Evolutionary conservation across 2,797 vertebrate genomes (phyloP).

Genomic region (Phrynocephalus forsythii): DNA sequence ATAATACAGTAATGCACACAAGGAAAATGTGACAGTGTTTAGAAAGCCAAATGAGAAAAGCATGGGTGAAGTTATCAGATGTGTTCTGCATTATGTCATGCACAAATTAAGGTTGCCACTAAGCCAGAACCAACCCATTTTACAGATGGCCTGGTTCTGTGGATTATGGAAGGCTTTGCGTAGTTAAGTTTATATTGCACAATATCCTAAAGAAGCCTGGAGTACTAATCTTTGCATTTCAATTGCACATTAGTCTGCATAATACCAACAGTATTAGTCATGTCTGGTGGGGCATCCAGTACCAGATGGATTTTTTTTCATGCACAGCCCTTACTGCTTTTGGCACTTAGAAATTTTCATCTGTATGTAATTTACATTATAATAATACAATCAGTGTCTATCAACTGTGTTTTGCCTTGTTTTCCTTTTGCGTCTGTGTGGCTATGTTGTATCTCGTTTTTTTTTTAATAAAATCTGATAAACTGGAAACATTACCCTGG

Average conservation of each 20-base stretch:
- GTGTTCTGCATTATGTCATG: neutral
- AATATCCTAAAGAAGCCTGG: conserved; percentile 50
- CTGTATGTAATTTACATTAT: conserved; percentile 81
- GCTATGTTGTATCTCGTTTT: conserved; percentile 54
- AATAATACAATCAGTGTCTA: conserved; percentile 78
- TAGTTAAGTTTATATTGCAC: conserved; percentile 56
- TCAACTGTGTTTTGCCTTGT: conserved; percentile 72
- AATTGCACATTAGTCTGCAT: conserved; percentile 81
- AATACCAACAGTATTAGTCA: conserved; percentile 83
- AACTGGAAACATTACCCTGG: conserved; percentile 55
- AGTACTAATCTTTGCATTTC: conserved; percentile 73
- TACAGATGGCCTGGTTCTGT: conserved; percentile 42
- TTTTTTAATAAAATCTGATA: conserved; percentile 58
- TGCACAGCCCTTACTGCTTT: conserved; percentile 72
- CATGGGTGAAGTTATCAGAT: neutral
- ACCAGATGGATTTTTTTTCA: conserved; percentile 80
- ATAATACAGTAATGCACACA: conserved; percentile 5
- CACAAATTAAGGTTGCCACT: conserved; percentile 6
- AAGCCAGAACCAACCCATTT: conserved; percentile 62
- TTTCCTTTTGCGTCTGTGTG: conserved; percentile 69
- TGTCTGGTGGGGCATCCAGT: conserved; percentile 80
- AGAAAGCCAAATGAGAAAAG: neutral
- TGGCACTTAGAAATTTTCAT: conserved; percentile 78
- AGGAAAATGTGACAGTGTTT: neutral
- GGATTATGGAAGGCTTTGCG: conserved; percentile 51